Evolutionary conservation across 2,797 vertebrate species (phyloP).

Genomic region (Lophius americanus): DNA sequence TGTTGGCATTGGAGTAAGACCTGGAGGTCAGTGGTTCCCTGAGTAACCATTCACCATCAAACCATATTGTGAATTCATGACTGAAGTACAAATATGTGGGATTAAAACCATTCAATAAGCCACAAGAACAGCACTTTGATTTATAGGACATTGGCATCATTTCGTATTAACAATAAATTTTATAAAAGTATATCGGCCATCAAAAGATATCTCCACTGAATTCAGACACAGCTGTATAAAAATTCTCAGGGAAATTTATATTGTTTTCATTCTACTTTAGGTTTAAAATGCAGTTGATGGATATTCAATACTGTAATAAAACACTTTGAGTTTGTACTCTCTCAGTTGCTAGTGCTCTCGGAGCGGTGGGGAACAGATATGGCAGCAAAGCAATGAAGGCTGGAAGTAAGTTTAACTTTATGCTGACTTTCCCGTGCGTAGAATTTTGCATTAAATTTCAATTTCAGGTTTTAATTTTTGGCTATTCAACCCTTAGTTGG

Average conservation of each 20-base stretch:
- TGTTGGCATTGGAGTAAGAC: constrained; percentile 62
- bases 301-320: neutral
- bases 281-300: neutral
- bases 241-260: neutral
- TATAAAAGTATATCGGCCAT: no score
- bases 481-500: constrained; percentile 57
- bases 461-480: neutral
- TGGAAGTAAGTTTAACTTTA: constrained; percentile 54
- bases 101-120: neutral
- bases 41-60: neutral
- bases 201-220: no score
- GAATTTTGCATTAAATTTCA: neutral
- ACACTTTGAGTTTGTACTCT: neutral
- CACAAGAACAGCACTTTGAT: neutral
- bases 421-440: neutral
- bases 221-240: no score
- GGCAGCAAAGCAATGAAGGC: constrained; percentile 72
- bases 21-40: constrained; percentile 62
- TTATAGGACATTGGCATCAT: no score
- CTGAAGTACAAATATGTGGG: neutral
- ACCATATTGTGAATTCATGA: neutral
- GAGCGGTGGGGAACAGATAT: constrained; percentile 64
- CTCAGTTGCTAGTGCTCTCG: constrained; percentile 59
- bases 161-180: no score
- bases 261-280: neutral